phyloP scores from a whole-genome alignment of 2,113 vertebrate genomes.

The Struthidea cinerea region DNA sequence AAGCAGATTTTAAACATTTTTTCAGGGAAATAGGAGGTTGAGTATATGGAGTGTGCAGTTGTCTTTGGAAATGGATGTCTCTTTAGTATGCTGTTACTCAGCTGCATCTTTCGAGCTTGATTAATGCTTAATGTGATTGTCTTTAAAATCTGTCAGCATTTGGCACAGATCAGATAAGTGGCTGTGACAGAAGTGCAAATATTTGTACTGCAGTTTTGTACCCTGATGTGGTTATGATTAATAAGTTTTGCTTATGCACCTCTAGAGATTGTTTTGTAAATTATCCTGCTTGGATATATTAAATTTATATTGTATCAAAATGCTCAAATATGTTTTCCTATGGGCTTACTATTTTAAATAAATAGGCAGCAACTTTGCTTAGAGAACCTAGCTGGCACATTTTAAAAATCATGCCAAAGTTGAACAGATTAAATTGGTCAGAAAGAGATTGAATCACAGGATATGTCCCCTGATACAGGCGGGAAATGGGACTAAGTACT shows the following conservation, averaged over 20 bases:
- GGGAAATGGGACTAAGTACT: background rate
- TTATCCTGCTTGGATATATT: constrained; percentile 27
- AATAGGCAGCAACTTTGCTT: constrained; percentile 30
- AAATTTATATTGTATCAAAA: constrained; percentile 45
- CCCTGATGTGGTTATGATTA: constrained; percentile 59
- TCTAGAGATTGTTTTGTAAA: constrained; percentile 67
- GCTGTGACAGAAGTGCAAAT: constrained; percentile 70
- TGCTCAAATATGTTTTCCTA: constrained; percentile 24
- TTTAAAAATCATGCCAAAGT: background rate
- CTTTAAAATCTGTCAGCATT: constrained; percentile 73
- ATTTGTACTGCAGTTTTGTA: constrained; percentile 64
- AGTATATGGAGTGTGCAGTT: background rate
- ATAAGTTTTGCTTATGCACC: constrained; percentile 68
- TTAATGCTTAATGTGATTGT: constrained; percentile 77
- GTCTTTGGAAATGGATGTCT: constrained; percentile 31
- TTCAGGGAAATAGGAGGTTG: background rate
- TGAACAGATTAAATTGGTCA: background rate
- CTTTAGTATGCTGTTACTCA: constrained; percentile 58
- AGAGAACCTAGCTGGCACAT: background rate
- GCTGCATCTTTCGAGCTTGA: constrained; percentile 69
- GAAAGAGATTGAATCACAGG: background rate
- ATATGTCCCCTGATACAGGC: background rate
- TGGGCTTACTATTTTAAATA: constrained; percentile 18
- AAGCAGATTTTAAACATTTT: constrained; percentile 1
- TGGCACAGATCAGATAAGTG: constrained; percentile 59